Conservation (phyloP, 2,797 vertebrate species). For the Rhyacichthys aspro region DNA sequence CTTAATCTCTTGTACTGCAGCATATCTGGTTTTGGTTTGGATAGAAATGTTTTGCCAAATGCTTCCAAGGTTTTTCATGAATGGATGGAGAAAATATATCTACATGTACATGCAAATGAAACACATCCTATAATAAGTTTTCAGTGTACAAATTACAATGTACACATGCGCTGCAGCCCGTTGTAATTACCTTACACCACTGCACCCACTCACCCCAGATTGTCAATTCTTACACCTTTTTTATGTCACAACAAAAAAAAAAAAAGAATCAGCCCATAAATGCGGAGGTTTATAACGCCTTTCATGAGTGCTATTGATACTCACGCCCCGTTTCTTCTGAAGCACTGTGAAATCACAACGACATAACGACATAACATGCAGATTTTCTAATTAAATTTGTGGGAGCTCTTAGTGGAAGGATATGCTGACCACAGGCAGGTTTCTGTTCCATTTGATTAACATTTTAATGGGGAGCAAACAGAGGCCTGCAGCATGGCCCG, state of each 20-base stretch:
- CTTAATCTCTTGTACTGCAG: too few relatives aligned
- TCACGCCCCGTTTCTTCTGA: neutral
- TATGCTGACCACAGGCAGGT: conserved; percentile 42
- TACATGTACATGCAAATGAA: too few relatives aligned
- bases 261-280: conserved; percentile 1
- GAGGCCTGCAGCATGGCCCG: conserved; percentile 26
- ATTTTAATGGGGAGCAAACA: conserved; percentile 62
- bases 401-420: conserved; percentile 16
- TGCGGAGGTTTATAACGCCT: neutral
- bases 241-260: neutral
- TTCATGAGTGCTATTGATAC: conserved; percentile 7
- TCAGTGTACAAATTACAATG: too few relatives aligned
- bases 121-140: too few relatives aligned
- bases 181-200: neutral
- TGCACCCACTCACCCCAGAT: conserved; percentile 1
- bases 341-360: conserved; percentile 3
- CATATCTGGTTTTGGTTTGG: too few relatives aligned
- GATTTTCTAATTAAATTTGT: conserved; percentile 38
- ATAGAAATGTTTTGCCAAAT: too few relatives aligned
- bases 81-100: too few relatives aligned
- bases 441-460: conserved; percentile 58
- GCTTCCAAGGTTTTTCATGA: too few relatives aligned
- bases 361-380: conserved; percentile 19
- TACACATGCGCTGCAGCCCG: neutral
- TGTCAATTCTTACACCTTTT: conserved; percentile 4